These are phyloP conservation scores for Drosophila melanogaster DNA, from an alignment of 1,140 invertebrate species.

Conservation along the genomic window Release_6_plus_ISO1_MT NC_004354.4:9402501-9403000, in stretches of 20 bases:
- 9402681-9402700: background rate
- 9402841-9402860: constrained; percentile 20
- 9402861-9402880: constrained; percentile 31
- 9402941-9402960: constrained; percentile 47
- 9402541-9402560: background rate
- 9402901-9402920: constrained; percentile 49
- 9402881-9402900: constrained; percentile 28
- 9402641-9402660: background rate
- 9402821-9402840: constrained; percentile 15
- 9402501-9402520: background rate
- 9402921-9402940: constrained; percentile 62
- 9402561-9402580: background rate
- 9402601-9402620: too few species aligned
- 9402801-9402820: constrained; percentile 2
- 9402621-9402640: background rate
- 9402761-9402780: constrained; percentile 32
- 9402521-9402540: background rate
- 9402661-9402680: background rate
- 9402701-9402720: background rate
- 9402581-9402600: background rate
- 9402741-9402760: background rate
- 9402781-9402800: constrained; percentile 26
- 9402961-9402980: background rate
- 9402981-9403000: too few species aligned
- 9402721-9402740: background rate